Conservation (phyloP, 2,113 vertebrate species). For the Campylomormyrus numenius region DNA sequence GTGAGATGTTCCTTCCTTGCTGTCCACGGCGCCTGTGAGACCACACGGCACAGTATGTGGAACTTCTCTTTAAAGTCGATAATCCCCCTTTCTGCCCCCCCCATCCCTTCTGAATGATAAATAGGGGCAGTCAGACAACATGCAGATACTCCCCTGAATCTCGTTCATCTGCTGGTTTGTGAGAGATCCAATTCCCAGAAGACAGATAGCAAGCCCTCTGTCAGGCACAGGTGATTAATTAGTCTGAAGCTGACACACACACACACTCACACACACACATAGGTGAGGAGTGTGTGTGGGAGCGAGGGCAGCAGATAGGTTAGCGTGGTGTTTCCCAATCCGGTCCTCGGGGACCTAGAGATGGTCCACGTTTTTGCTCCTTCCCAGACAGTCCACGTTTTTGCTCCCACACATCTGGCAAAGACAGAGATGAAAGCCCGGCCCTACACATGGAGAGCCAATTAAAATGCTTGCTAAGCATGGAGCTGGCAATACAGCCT, state of each 20-base stretch:
- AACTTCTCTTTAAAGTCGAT: neutral
- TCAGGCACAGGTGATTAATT: neutral
- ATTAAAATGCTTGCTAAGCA: neutral
- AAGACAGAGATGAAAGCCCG: neutral
- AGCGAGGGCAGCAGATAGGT: neutral
- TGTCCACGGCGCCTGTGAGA: neutral
- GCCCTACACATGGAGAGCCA: neutral
- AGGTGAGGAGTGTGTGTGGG: neutral
- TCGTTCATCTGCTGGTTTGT: conserved; percentile 5
- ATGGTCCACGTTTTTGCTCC: neutral
- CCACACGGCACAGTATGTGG: neutral
- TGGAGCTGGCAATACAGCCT: neutral
- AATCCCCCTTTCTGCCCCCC: neutral
- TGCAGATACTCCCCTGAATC: neutral
- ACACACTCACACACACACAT: neutral
- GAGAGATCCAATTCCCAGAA: conserved; percentile 5
- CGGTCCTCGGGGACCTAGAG: neutral
- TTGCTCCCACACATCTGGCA: neutral
- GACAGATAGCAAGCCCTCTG: neutral
- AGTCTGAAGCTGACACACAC: neutral
- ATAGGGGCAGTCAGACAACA: neutral
- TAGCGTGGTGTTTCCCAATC: neutral
- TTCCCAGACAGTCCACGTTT: neutral
- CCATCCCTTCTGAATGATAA: neutral
- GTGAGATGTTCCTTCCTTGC: neutral